Evolutionary conservation across 2,888 invertebrate species (phyloP), one percentile per base, ranked within the genome.

Genomic region (Xestia ashworthii): DNA sequence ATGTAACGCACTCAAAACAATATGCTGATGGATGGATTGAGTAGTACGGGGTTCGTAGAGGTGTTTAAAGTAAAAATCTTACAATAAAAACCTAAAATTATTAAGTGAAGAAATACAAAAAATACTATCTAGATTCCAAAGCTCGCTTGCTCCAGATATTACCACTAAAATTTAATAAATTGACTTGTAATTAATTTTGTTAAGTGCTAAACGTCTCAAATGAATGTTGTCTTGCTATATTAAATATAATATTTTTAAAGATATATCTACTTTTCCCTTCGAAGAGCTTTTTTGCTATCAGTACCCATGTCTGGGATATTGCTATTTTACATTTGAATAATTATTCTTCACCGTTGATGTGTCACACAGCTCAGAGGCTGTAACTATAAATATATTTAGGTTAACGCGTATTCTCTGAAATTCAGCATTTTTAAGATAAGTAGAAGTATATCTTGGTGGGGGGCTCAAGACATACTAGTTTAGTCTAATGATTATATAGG

Each of bases 261-360:
- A 9, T 60, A 16, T 32, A 32, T 16, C 60, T 60, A 32, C 16
- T 60, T 32, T 60, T 60, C 16, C 19, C 12, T 14, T 16, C 60
- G 4, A 32, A 41, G 4, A 9, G 6, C 11, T 85, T 83, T 87
- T 68, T 91, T 77, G 90, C 91, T 62, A 67, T 80, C 92, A 0
- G 19, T 91, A 89, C 88, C 88, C 41, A 84, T 67, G 60, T 79
- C 80, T 85, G 89, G 86, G 89, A 91, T 94, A 94, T 92, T 90
- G 91, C 94, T 94, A 94, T 93, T 93, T 95, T 91, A 95, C 94
- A 95, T 95, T 95, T 95, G 95, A 95, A 95, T 95, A 95, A 95
- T 95, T 95, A 95, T 95, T 92, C 93, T 89, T 89, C 91, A 87
- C 80, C 90, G 93, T 90, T 95, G 95, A 94, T 94, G 94, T 93